Evolutionary conservation across 2,113 vertebrate species (phyloP), one percentile per base, ranked within the genome.

Genomic region (Melanocharis versteri): DNA sequence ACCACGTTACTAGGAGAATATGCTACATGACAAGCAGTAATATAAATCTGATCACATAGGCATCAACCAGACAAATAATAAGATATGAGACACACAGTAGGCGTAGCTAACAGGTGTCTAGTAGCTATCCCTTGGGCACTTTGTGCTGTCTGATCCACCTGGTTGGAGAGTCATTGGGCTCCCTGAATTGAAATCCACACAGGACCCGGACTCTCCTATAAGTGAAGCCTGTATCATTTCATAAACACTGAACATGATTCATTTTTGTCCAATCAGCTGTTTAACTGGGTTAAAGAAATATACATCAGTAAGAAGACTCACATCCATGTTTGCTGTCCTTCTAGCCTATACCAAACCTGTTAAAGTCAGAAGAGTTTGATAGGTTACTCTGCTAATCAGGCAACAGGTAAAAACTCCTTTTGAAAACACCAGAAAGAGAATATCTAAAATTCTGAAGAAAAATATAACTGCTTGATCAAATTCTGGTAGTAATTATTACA

Each of bases 1-100:
- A 26, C 7, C 0, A 0, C 6, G 1, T 70, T 84, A 48, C 1
- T 11, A 58, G 58, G 50, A 86, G 45, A 89, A 80, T 23, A 17
- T 24, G 17, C 4, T 57, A 14, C 23, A 21, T 35, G 24, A 40
- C 18, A 85, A 83, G 31, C 13, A 31, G n/a, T 17, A 73, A 33
- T 20, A 56, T 1, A 90, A 56, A 14, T 53, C 56, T 50, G 20
- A 47, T 28, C n/a, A 73, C 17, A 6, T 2, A 26, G 7, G 9
- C 56, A 44, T 64, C 66, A 56, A 24, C 6, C 20, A 26, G 47
- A 61, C 39, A 42, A 70, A 58, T 30, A 47, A 61, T 13, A 17
- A 4, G 17, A 26, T 11, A 12, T 3, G n/a, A 77, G 64, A 53
- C 0, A 4, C n/a, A 6, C 4, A 50, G 14, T 6, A 70, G 30